Percentiles rank a stretch among this genome's conserved stretches.
Evolutionary conservation across 1,140 invertebrate species (phyloP).

Genomic region (Diprion similis): DNA sequence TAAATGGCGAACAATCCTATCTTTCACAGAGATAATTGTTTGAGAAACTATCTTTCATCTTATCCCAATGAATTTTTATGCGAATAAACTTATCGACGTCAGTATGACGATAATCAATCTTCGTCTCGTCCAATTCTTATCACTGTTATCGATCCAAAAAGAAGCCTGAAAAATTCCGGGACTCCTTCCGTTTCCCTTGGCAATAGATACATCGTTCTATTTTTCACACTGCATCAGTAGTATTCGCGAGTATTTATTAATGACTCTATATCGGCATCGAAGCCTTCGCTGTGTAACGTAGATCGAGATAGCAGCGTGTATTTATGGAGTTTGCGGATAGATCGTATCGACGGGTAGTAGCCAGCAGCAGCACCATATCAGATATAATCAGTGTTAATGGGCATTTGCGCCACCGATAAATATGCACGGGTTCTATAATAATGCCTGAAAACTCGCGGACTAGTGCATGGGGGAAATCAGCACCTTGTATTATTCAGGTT

Average conservation of each 20-base stretch:
- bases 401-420: not conserved
- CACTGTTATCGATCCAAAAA: not conserved
- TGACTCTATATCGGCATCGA: not conserved
- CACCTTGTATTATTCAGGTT: no score
- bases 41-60: no score
- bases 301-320: not conserved
- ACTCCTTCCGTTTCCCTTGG: not conserved
- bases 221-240: no score
- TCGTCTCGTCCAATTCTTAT: no score
- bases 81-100: no score
- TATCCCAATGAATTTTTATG: no score
- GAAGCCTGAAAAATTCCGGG: not conserved
- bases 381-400: not conserved
- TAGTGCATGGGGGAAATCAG: no score
- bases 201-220: no score
- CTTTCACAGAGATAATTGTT: no score
- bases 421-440: not conserved
- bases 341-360: not conserved
- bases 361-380: not conserved
- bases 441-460: not conserved
- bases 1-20: no score
- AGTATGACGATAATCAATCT: no score
- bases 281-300: not conserved
- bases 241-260: not conserved
- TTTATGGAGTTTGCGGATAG: constrained; percentile 2